Evolutionary conservation across 1,140 invertebrate genomes (phyloP), one percentile per base, ranked within the genome.

Genomic region (Coenobita brevimanus): DNA sequence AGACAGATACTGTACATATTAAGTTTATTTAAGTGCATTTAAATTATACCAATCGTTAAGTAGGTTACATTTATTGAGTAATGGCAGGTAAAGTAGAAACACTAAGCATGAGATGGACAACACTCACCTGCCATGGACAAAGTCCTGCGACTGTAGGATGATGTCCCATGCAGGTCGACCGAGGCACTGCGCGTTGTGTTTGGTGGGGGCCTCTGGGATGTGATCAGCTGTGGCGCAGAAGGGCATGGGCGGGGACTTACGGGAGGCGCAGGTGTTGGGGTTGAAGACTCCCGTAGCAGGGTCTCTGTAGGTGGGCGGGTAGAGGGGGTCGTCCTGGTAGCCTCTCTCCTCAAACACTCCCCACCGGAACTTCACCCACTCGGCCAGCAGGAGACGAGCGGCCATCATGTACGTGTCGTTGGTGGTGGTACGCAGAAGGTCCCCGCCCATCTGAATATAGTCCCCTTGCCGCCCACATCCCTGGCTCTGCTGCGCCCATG

Each of bases 331-430:
- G 36, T 93, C 93, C 30, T 92, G 89, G 89, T 94, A 95, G 3
- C 95, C 94, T 85, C 94, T 93, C 92, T 95, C 95, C 90, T 95
- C 95, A 91, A 96, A 96, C 6, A 96, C 94, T n/a, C 95, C 95
- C 92, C 95, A 96, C 0, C 95, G 93, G 90, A 95, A 95, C 91
- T 94, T 95, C 1, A 94, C 94, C 93, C 95, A 96, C 91, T 96
- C 94, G 86, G 94, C 94, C 4, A 95, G 93, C 27, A 96, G 91
- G 24, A 92, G 92, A 86, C 93, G 92, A 33, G 89, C 87, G 24
- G 87, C 88, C 57, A 86, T 75, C 27, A 80, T 54, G 41, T 90
- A 88, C 57, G 82, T 54, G 92, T 92, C 89, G 93, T 93, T 54
- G 92, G 94, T 94, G 91, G 57, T 90, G 54, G 83, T 41, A 10